Base-by-base conservation (phyloP, 2,113 vertebrate genomes). In the Oncorhynchus tshawytscha region DNA sequence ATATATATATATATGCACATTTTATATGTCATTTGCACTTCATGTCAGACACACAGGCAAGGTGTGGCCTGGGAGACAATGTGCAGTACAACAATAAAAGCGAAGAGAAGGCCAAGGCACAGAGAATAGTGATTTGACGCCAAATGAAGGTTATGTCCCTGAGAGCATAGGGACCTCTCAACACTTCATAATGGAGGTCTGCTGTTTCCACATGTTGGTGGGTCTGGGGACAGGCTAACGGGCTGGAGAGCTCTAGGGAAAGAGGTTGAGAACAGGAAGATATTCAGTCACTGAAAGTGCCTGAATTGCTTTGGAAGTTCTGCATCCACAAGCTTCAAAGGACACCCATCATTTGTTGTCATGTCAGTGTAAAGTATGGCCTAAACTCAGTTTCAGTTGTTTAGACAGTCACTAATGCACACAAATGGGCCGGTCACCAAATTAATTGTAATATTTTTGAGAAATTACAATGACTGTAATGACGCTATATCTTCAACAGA, bases 161-260 rank as follows among this genome's bases (percentile, higher is more conserved):
- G 16, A 68, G 22, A 45, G 73, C 65, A 51, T n/a, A 29, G 51
- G 16, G 51, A 5, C 51, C 27, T 59, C 71, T 65, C 51, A 29
- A 70, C 67, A 74, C 64, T 81, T 77, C 45, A 62, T 68, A 73
- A 78, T 62, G 67, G 18, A 48, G 6, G 29, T 69, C 31, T 69
- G 72, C 54, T 57, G 67, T 60, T 71, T 59, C 15, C 81, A 65
- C 73, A 27, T 67, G 73, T 29, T 54, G 25, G 64, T 48, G 31
- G 20, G 22, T 65, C 57, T 67, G 22, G 34, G 31, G 39, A 25
- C 15, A 15, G 62, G 4, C 3, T 51, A 64, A 22, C 11, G 31
- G 29, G n/a, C 29, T 39, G 57, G 16, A 45, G 31, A 73, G 34
- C 34, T 34, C 9, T 31, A 6, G 39, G 34, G n/a, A 13, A 25